These are phyloP conservation scores for Sphinx pinastri DNA, from an alignment of 2,888 invertebrate genomes.

Conservation along the genomic window DNA sequence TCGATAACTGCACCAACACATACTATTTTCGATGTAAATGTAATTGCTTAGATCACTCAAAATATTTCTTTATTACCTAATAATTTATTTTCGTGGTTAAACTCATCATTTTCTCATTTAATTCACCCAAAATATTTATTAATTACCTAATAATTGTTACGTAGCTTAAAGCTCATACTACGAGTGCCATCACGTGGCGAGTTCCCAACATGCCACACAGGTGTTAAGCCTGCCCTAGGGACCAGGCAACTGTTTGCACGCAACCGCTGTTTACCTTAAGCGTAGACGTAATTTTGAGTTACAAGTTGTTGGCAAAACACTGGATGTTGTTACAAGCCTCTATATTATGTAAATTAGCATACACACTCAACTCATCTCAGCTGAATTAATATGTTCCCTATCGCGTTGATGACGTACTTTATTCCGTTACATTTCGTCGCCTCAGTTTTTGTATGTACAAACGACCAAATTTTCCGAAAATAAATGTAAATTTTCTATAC, in stretches of 20 bases:
- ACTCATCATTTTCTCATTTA: no score
- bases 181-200: neutral
- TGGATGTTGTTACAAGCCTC: slow-evolving; percentile 43
- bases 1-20: no score
- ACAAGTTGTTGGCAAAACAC: slow-evolving; percentile 49
- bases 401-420: neutral
- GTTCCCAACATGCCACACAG: neutral
- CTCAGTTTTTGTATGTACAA: no score
- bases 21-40: no score
- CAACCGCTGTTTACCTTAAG: slow-evolving; percentile 42
- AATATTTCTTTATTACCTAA: no score
- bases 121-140: no score
- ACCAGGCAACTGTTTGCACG: slow-evolving; percentile 34
- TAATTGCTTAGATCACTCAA: no score
- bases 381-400: slow-evolving; percentile 7
- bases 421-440: no score
- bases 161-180: neutral
- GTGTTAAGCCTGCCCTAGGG: slow-evolving; percentile 28
- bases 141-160: no score
- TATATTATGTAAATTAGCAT: slow-evolving; percentile 46
- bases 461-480: no score
- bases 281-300: slow-evolving; percentile 43
- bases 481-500: no score
- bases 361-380: slow-evolving; percentile 15
- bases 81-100: no score